These are phyloP conservation scores for Latrodectus elegans DNA, from an alignment of 2,888 invertebrate species.

Conservation along the genomic window DNA sequence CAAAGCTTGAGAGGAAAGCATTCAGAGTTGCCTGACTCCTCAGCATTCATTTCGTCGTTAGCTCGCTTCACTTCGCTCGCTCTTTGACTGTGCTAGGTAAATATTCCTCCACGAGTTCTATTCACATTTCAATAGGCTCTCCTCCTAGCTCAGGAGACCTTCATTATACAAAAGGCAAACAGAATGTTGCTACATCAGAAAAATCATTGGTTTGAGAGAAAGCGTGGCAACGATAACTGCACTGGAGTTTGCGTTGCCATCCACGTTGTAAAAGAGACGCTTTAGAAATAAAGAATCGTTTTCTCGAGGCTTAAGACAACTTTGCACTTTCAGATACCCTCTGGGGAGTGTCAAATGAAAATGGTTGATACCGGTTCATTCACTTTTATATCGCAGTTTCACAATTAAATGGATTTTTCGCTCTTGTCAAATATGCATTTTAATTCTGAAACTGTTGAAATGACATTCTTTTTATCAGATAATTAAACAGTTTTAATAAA, in stretches of 20 bases:
- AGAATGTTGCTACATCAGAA: not conserved
- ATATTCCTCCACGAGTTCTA: constrained; percentile 9
- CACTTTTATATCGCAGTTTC: not conserved
- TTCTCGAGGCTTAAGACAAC: constrained; percentile 31
- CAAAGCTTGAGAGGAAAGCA: not conserved
- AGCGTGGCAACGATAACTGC: not conserved
- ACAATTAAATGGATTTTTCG: not conserved
- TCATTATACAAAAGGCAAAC: constrained; percentile 32
- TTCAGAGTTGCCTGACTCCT: not conserved
- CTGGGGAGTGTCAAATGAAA: not conserved
- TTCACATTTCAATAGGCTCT: constrained; percentile 12
- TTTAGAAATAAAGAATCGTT: constrained; percentile 52
- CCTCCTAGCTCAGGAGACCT: constrained; percentile 7
- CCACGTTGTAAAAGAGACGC: constrained; percentile 19
- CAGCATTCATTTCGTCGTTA: constrained; percentile 12
- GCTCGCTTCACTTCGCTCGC: constrained; percentile 9
- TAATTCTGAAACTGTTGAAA: not conserved
- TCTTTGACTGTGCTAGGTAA: not conserved
- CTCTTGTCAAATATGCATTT: not conserved
- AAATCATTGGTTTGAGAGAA: not conserved
- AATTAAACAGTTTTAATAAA: too few relatives aligned
- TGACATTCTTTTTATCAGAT: too few relatives aligned
- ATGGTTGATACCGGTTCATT: not conserved
- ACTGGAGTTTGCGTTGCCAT: constrained; percentile 12
- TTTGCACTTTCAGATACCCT: not conserved